phyloP scores from a whole-genome alignment of 2,797 vertebrate genomes.

The Neopelma chrysocephalum region DNA sequence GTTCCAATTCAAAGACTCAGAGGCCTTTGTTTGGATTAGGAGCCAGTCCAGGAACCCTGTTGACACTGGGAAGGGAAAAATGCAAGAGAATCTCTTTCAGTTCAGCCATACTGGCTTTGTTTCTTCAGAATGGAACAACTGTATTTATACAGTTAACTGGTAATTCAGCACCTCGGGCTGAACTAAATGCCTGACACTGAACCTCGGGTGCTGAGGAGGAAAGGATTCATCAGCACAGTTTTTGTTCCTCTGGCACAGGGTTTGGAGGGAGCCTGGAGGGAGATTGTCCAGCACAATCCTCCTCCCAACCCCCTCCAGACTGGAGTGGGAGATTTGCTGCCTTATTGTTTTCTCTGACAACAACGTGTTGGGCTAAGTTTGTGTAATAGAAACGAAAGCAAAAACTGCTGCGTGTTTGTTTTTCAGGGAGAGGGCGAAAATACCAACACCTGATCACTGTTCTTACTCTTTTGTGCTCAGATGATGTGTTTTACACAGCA shows the following conservation, averaged over 20 bases:
- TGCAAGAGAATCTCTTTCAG: conserved; percentile 38
- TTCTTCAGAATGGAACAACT: neutral
- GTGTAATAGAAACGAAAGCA: neutral
- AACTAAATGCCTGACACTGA: neutral
- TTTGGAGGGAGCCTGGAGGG: neutral
- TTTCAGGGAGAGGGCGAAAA: neutral
- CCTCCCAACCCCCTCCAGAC: neutral
- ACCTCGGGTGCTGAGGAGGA: neutral
- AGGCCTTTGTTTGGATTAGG: conserved; percentile 57
- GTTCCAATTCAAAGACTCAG: conserved; percentile 28
- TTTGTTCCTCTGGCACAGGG: neutral
- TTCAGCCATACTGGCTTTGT: conserved; percentile 43
- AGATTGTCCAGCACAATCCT: neutral
- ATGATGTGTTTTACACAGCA: neutral
- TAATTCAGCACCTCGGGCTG: conserved; percentile 1
- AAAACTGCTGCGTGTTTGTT: neutral
- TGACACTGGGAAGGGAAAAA: conserved; percentile 51
- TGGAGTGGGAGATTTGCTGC: neutral
- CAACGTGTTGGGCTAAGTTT: neutral
- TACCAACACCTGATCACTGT: neutral
- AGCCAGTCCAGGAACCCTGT: conserved; percentile 56
- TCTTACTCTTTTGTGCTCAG: neutral
- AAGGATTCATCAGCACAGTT: neutral
- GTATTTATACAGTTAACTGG: conserved; percentile 7
- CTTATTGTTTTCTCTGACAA: neutral